Base-by-base conservation (phyloP, 2,888 invertebrate species). In the Eilema depressum region DNA sequence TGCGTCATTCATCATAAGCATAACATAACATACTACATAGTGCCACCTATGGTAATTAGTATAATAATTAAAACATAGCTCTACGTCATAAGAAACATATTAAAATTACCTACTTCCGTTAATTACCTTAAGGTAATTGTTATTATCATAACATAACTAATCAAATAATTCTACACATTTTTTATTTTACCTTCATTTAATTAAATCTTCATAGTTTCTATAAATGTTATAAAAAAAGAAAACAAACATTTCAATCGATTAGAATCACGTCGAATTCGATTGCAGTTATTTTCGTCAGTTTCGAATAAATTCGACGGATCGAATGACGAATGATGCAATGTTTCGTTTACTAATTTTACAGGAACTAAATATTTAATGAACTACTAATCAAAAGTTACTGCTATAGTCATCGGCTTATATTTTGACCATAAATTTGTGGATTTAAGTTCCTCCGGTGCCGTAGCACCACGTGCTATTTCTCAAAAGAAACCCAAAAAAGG, bases 301-400 rank as follows among this genome's bases (percentile, higher is more conserved):
- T 56, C 12, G 72, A 78, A 72, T 30, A 23, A 23, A 67, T 62
- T 30, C n/a, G 25, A 25, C 70, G 73, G 63, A 71, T 75, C 66
- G 37, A 73, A 75, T 75, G 64, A 72, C 75, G n/a, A 66, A 56
- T 78, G 70, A 63, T 23, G 77, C 63, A 81, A 80, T 57, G 8
- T 20, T n/a, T 28, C 66, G 63, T n/a, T 59, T 20, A 69, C 30
- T 33, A 33, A 33, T 60, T 69, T 65, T 60, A 69, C n/a, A 64
- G 7, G 41, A 62, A 80, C 71, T 53, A 28, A 53, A 53, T 53
- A 8, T 28, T 26, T n/a, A 28, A 30, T n/a, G 47, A 64, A 53
- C 67, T 73, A 70, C 60, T 77, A 71, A 75, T 73, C 74, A 76
- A 77, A 72, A 70, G 20, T 70, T 74, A 70, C 70, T 70, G 75